Evolutionary conservation across 2,113 vertebrate genomes (phyloP).

Genomic region (Scatophagus argus): DNA sequence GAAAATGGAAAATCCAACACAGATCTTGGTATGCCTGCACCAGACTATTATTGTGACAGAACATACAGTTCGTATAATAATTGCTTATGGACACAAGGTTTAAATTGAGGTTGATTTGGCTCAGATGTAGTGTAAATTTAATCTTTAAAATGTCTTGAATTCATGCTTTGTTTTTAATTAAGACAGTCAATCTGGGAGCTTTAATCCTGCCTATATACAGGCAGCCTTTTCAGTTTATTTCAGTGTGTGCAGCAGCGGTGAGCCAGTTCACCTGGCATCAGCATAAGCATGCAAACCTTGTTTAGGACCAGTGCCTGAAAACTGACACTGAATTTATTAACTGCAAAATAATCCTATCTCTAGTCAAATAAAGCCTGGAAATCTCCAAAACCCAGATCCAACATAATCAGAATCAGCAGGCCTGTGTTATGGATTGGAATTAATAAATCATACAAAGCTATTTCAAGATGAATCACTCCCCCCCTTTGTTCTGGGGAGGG

Average conservation of each 20-base stretch:
- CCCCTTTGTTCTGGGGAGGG: slow-evolving; percentile 39
- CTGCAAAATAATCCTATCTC: slow-evolving; percentile 50
- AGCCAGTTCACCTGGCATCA: slow-evolving; percentile 7
- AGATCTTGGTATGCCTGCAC: slow-evolving; percentile 24
- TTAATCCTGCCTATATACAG: background rate
- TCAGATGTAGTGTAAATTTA: background rate
- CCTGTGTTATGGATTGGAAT: slow-evolving; percentile 30
- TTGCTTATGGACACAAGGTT: background rate
- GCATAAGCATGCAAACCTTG: slow-evolving; percentile 46
- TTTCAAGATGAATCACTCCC: slow-evolving; percentile 32
- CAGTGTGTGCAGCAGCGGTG: background rate
- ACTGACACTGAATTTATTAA: slow-evolving; percentile 58
- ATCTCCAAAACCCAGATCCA: slow-evolving; percentile 37
- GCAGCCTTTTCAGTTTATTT: background rate
- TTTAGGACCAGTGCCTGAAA: slow-evolving; percentile 35
- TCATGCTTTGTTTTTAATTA: slow-evolving; percentile 1
- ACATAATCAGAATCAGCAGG: slow-evolving; percentile 51
- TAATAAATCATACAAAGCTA: slow-evolving; percentile 53
- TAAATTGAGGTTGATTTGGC: background rate
- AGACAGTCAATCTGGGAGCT: background rate
- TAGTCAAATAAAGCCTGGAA: slow-evolving; percentile 40
- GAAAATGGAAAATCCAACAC: slow-evolving; percentile 49
- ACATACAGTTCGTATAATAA: background rate
- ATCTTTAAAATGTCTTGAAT: slow-evolving; percentile 5
- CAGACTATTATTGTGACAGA: slow-evolving; percentile 14